Evolutionary conservation across 2,113 vertebrate species (phyloP).

Genomic region (Ictalurus punctatus): DNA sequence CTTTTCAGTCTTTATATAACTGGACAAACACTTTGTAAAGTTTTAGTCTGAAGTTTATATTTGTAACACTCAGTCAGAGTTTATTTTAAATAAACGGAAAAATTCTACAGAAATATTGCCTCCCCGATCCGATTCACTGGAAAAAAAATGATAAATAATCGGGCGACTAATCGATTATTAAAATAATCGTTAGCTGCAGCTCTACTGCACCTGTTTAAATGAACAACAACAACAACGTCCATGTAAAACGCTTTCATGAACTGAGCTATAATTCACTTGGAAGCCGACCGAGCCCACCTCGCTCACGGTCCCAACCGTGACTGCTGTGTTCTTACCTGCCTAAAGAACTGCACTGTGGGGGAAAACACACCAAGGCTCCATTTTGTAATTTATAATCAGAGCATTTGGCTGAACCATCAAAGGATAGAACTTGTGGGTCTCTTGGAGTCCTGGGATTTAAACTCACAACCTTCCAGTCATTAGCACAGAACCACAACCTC

Average conservation of each 20-base stretch:
- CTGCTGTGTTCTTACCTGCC: neutral
- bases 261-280: neutral
- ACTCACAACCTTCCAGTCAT: neutral
- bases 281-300: neutral
- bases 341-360: neutral
- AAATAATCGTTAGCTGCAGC: too few species aligned
- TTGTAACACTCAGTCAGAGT: too few species aligned
- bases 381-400: neutral
- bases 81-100: too few species aligned
- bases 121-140: too few species aligned
- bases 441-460: neutral
- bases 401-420: neutral
- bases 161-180: too few species aligned
- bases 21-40: too few species aligned
- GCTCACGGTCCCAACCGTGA: neutral
- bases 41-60: too few species aligned
- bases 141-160: too few species aligned
- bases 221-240: too few species aligned
- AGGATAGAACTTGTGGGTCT: neutral
- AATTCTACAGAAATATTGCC: too few species aligned
- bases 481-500: neutral
- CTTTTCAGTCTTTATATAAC: too few species aligned
- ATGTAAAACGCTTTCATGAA: neutral
- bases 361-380: neutral
- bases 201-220: too few species aligned